Conservation (phyloP, 2,888 invertebrate species). For the Dryocosmus kuriphilus region DNA sequence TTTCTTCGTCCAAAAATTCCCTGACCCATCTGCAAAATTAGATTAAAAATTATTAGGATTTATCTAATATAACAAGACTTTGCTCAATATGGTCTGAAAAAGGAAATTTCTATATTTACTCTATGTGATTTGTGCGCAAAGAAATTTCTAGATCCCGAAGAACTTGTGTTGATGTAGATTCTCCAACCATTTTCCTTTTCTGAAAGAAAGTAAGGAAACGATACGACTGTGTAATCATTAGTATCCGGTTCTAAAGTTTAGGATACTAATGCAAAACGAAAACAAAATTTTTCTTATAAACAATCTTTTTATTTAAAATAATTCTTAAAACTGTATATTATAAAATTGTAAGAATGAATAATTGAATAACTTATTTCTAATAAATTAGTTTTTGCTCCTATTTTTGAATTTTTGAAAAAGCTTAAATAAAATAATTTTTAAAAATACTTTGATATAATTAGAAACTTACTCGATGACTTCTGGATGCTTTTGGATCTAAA, state of each 20-base stretch:
- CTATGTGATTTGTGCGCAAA: constrained; percentile 98
- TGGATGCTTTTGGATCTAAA: constrained; percentile 96
- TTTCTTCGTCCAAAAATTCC: constrained; percentile 97
- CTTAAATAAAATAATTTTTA: constrained; percentile 12
- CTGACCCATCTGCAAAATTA: constrained; percentile 92
- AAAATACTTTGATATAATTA: constrained; percentile 40
- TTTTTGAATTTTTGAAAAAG: not conserved
- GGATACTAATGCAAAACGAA: constrained; percentile 42
- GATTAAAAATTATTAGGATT: not conserved
- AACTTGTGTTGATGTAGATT: constrained; percentile 98
- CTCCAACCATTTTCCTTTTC: constrained; percentile 98
- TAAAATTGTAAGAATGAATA: not conserved
- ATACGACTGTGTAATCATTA: constrained; percentile 73
- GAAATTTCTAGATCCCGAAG: constrained; percentile 99
- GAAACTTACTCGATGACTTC: constrained; percentile 93
- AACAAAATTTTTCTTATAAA: constrained; percentile 39
- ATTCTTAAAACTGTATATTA: too few species aligned
- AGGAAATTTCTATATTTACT: constrained; percentile 83
- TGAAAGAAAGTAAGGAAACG: constrained; percentile 82
- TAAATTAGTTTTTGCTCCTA: too few species aligned
- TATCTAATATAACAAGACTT: not conserved
- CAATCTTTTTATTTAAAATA: not conserved
- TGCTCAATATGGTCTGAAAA: not conserved
- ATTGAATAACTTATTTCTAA: not conserved
- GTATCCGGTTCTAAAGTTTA: constrained; percentile 47